Percentiles rank a stretch among this genome's conserved stretches.
Evolutionary conservation across 2,797 vertebrate species (phyloP).

Genomic region (Scyliorhinus canicula): DNA sequence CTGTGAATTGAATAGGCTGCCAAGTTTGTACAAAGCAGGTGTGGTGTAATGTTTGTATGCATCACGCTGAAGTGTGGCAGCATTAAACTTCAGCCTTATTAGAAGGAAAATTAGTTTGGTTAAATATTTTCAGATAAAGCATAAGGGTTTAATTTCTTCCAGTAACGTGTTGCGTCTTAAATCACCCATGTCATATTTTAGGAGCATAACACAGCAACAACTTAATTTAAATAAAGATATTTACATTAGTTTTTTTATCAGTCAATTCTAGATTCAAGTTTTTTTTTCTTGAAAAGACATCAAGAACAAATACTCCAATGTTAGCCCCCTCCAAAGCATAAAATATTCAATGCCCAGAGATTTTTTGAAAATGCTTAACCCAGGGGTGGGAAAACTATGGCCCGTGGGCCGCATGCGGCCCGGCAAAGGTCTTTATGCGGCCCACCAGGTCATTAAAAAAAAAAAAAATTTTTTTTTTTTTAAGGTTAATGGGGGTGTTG

Average conservation of each 20-base stretch:
- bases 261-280: neutral
- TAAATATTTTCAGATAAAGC: neutral
- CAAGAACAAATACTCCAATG: neutral
- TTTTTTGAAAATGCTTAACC: neutral
- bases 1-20: neutral
- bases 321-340: neutral
- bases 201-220: neutral
- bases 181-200: neutral
- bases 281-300: neutral
- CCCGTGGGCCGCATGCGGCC: no score
- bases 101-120: neutral
- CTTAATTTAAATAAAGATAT: neutral
- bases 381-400: no score
- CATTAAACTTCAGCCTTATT: slow-evolving; percentile 9
- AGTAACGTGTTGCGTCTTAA: neutral
- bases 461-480: no score
- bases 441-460: no score
- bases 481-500: no score
- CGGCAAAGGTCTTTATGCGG: no score
- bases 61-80: neutral
- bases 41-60: neutral
- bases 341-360: no score
- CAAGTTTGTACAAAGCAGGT: neutral
- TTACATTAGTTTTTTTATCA: neutral
- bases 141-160: neutral